Evolutionary conservation across 2,888 invertebrate genomes (phyloP), one percentile per base, ranked within the genome.

Genomic region (Spatulosminthurus flaviceps): DNA sequence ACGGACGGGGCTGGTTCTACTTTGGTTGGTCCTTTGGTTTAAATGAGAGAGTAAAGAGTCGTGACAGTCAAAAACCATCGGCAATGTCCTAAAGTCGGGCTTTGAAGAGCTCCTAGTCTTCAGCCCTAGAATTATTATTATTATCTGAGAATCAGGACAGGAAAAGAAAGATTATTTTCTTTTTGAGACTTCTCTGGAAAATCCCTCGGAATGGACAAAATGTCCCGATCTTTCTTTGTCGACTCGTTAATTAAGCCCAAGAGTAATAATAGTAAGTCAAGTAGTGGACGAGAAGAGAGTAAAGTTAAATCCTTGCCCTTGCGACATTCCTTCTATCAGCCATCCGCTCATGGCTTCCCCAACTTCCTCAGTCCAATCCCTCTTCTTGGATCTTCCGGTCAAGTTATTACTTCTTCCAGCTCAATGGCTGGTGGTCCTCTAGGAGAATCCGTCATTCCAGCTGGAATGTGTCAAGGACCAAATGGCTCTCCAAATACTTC

Each of bases 171-270:
- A n/a, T n/a, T n/a, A n/a, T n/a, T n/a, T n/a, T n/a, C n/a, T n/a
- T n/a, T n/a, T n/a, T n/a, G n/a, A n/a, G n/a, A n/a, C n/a, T n/a
- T n/a, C n/a, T n/a, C n/a, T n/a, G n/a, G n/a, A n/a, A n/a, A n/a
- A n/a, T n/a, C 51, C 16, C 16, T 51, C 51, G 2, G n/a, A 51
- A 51, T 51, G 51, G 51, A 16, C 26, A 60, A 26, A 26, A 82
- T 80, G 82, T 82, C 82, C 0, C 80, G 82, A 0, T 82, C 82
- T 11, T 82, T 82, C 66, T 80, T 80, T 28, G 82, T 82, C 9
- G 82, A 82, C 74, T 82, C 82, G 34, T 60, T 82, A 24, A 82
- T 82, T 42, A 82, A 73, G 60, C 74, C 77, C 34, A 73, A 73
- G 24, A 75, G 67, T 22, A 61, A 29, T 22, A 73, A 73, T 19